phyloP scores from a whole-genome alignment of 2,797 vertebrate genomes.

The Sebastes alutus region DNA sequence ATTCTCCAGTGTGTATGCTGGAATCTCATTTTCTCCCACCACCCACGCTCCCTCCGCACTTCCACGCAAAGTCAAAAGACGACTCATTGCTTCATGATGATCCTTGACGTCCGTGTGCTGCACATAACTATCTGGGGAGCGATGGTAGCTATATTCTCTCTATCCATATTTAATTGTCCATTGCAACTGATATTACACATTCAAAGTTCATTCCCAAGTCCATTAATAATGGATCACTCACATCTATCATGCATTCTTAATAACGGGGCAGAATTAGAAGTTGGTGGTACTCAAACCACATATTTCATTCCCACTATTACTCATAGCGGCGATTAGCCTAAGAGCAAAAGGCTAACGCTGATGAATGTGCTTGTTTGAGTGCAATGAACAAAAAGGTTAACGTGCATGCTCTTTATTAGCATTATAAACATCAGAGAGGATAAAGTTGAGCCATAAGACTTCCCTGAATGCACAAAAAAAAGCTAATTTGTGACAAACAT shows the following conservation, averaged over 20 bases:
- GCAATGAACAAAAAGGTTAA: constrained; percentile 42
- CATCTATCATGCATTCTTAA: constrained; percentile 74
- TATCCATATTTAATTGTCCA: constrained; percentile 66
- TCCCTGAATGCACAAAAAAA: not conserved
- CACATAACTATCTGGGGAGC: constrained; percentile 20
- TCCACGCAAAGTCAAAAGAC: constrained; percentile 1
- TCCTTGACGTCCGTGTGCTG: constrained; percentile 17
- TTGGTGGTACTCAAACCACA: constrained; percentile 41
- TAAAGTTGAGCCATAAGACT: not conserved
- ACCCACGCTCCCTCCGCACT: constrained; percentile 1
- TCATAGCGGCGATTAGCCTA: constrained; percentile 49
- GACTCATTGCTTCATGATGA: constrained; percentile 31
- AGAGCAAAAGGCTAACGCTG: constrained; percentile 15
- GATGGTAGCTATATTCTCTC: constrained; percentile 37
- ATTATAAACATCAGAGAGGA: not conserved
- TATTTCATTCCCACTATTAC: constrained; percentile 51
- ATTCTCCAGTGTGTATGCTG: not conserved
- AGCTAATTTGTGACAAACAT: not conserved
- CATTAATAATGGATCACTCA: constrained; percentile 71
- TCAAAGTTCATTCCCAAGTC: constrained; percentile 64
- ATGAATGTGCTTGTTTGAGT: constrained; percentile 38
- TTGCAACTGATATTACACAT: constrained; percentile 68
- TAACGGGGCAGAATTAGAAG: constrained; percentile 62
- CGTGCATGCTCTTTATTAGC: not conserved
- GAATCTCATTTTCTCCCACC: not conserved